These are phyloP conservation scores for Miichthys miiuy DNA, from an alignment of 2,797 vertebrate genomes.

Conservation along the genomic window DNA sequence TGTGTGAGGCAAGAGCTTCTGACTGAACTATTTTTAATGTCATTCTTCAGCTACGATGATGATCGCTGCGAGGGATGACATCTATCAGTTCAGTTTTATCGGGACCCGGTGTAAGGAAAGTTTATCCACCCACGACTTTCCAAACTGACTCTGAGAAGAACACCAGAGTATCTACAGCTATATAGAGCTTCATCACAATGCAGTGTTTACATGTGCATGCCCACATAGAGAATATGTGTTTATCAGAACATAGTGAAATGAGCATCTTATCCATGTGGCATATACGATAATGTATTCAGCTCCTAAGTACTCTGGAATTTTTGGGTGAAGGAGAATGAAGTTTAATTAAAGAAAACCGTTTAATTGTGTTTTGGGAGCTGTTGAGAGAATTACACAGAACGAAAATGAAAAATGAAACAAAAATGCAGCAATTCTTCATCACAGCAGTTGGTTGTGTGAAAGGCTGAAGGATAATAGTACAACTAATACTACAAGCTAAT, in stretches of 20 bases:
- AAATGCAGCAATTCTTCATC: background rate
- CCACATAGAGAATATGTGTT: background rate
- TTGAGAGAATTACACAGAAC: background rate
- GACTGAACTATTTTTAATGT: slow-evolving; percentile 53
- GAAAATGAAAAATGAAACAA: background rate
- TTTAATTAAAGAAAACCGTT: slow-evolving; percentile 8
- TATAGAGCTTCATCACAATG: background rate
- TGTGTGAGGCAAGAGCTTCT: slow-evolving; percentile 31
- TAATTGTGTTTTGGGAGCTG: background rate
- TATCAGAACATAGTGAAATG: background rate
- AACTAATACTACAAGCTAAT: background rate
- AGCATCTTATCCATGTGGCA: background rate
- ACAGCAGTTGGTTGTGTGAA: slow-evolving; percentile 8
- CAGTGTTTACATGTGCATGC: background rate
- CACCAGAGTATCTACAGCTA: background rate
- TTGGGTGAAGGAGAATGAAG: background rate
- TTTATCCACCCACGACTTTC: background rate
- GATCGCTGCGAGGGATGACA: slow-evolving; percentile 35
- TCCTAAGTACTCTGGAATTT: background rate
- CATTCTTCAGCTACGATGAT: slow-evolving; percentile 24
- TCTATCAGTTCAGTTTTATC: slow-evolving; percentile 39
- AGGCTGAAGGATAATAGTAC: background rate
- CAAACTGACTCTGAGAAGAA: background rate
- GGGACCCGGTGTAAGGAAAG: background rate
- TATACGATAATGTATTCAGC: background rate